Evolutionary conservation across 2,888 invertebrate species (phyloP), one percentile per base, ranked within the genome.

Genomic region (Hartigia nigra): DNA sequence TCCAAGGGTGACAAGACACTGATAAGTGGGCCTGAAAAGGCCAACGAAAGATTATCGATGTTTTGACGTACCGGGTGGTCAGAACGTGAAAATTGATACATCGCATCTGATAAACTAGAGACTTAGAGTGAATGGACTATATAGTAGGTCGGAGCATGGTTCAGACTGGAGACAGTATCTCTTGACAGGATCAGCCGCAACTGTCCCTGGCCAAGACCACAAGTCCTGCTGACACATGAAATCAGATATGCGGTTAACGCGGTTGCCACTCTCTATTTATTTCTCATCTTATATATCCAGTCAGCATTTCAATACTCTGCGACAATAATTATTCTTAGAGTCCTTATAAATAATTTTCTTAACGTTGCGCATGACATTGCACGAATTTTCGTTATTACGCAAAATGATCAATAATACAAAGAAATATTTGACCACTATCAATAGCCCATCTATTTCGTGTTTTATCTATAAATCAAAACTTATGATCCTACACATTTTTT

Each of bases 11-110:
- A 14, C 23, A 55, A 23, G 55, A 55, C 55, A 5, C 23, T 55
- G 55, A 23, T 23, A 9, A 55, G 55, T 23, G 55, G 23, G 55
- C 23, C 55, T 55, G 55, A 55, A 55, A 55, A 23, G 55, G 5
- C 55, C 55, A 55, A 9, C 23, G 23, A 55, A 23, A 55, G 55
- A 55, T 55, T 78, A 79, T 79, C 77, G 83, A 78, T 84, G 82
- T 82, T 84, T 83, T 81, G 82, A 82, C 80, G 72, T 78, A 78
- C 79, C 78, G 82, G 82, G 78, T 79, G 81, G 80, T 81, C 78
- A 75, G 79, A 76, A 76, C 81, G 81, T 78, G 84, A 85, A 86
- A 84, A 86, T 82, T 85, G 87, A 87, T 87, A 80, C 76, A 80
- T 80, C 81, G 82, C 79, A 80, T 80, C 82, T 82, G 86, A 87